Evolutionary conservation across 2,797 vertebrate genomes (phyloP), one percentile per base, ranked within the genome.

Genomic region (Pantherophis vulpinus): DNA sequence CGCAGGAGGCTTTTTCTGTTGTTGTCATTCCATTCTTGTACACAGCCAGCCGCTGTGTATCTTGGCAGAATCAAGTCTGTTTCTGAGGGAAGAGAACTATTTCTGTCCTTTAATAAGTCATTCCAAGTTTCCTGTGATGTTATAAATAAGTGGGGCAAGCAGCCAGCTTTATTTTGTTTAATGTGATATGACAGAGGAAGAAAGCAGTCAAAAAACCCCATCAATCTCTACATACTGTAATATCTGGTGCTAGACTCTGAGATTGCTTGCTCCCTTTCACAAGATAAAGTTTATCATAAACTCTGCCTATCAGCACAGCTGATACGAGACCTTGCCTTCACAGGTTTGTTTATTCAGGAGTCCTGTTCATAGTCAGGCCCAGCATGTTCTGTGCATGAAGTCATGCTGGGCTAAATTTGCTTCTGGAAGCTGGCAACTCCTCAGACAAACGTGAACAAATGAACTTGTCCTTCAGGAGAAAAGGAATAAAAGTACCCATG

Each of bases 61-160:
- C 93, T 98, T 98, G 98, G 98, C 98, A 97, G 95, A 96, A 87
- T 54, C 92, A 91, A 94, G 90, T 95, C 94, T 93, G 88, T 97
- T 98, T 97, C 96, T 96, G 96, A 96, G 96, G 96, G 96, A 97
- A 96, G 94, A 97, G 95, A 97, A 95, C 95, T 97, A 97, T 98
- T 97, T 98, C 97, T 96, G 97, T 97, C 96, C 97, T 91, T 97
- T 97, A 97, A 97, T 97, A 98, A 98, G 97, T 97, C 97, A 96
- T 97, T 98, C 95, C 95, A 97, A 96, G 96, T 98, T 97, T 98
- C 97, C 97, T 97, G 96, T 97, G 97, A 98, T 97, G 97, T 97
- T 98, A 98, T 98, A 98, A 98, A 98, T 98, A 98, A 98, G 58
- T 96, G 32, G 1, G 90, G 94, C 92, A 96, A 97, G 95, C 96